Evolutionary conservation across 1,140 invertebrate genomes (phyloP).

Genomic region (Cyclargus thomasi): DNA sequence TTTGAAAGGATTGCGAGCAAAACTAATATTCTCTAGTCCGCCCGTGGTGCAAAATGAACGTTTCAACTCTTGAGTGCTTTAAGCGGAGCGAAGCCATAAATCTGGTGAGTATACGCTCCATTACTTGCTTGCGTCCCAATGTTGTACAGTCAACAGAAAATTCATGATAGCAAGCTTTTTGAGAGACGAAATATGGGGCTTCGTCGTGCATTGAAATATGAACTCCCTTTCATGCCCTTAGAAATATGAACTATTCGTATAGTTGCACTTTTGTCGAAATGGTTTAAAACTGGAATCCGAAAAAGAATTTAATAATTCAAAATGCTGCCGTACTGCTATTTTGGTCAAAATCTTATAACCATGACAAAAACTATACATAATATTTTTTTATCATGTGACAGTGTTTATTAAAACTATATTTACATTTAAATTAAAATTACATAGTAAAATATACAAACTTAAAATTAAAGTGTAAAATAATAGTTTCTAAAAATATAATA

Average conservation of each 20-base stretch:
- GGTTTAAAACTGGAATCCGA: not conserved
- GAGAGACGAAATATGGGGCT: conserved; percentile 12
- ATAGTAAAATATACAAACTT: no score
- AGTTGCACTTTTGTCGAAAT: not conserved
- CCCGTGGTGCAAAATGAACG: conserved; percentile 39
- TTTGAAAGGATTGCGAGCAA: conserved; percentile 38
- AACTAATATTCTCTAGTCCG: conserved; percentile 42
- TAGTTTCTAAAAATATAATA: no score
- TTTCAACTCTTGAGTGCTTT: conserved; percentile 47
- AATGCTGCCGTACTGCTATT: not conserved
- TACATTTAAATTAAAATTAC: no score
- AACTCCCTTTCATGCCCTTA: conserved; percentile 10
- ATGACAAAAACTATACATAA: no score
- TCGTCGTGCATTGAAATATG: conserved; percentile 17
- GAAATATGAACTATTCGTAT: not conserved
- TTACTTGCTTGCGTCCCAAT: conserved; percentile 44
- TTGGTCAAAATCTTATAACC: no score
- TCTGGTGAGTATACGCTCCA: conserved; percentile 52
- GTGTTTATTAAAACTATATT: no score
- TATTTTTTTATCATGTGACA: no score
- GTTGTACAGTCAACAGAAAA: conserved; percentile 29
- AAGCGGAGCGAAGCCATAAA: conserved; percentile 47
- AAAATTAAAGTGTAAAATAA: no score
- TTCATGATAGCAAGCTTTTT: conserved; percentile 3
- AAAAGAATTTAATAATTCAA: not conserved